These are phyloP conservation scores for Xenopus borealis DNA, from an alignment of 2,113 vertebrate genomes.

Conservation along the genomic window DNA sequence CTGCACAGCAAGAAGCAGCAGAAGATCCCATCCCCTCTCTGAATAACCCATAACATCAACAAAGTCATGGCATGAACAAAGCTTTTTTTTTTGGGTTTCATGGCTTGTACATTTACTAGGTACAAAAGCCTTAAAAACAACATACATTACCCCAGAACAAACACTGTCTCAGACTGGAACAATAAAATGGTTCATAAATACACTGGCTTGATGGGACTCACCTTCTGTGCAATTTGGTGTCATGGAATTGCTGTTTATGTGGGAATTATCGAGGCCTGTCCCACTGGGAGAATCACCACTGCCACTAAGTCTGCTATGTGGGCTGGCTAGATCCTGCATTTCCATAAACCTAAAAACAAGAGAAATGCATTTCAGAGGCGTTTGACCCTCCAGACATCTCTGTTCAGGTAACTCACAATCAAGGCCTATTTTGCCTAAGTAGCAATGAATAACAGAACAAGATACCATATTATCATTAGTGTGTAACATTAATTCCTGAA, in stretches of 20 bases:
- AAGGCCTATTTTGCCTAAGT: conserved; percentile 7
- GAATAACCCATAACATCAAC: background rate
- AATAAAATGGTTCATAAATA: conserved; percentile 7
- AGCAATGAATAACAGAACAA: background rate
- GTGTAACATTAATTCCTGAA: too few species aligned
- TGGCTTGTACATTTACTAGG: background rate
- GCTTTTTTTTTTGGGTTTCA: background rate
- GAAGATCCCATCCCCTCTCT: background rate
- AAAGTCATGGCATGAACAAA: background rate
- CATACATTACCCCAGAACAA: background rate
- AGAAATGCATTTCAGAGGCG: conserved; percentile 27
- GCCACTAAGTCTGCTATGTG: conserved; percentile 97
- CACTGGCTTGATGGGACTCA: conserved; percentile 58
- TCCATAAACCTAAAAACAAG: conserved; percentile 95
- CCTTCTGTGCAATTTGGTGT: conserved; percentile 99
- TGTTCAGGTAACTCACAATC: background rate
- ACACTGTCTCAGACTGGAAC: background rate
- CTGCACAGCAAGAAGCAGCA: too few species aligned
- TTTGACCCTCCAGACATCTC: background rate
- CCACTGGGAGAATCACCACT: conserved; percentile 96
- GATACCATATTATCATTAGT: too few species aligned
- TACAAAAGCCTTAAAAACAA: background rate
- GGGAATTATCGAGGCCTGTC: conserved; percentile 94
- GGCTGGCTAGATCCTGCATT: conserved; percentile 99
- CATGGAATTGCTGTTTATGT: conserved; percentile 98